Base-by-base conservation (phyloP, 2,888 invertebrate genomes). In the Spisula subtruncata region DNA sequence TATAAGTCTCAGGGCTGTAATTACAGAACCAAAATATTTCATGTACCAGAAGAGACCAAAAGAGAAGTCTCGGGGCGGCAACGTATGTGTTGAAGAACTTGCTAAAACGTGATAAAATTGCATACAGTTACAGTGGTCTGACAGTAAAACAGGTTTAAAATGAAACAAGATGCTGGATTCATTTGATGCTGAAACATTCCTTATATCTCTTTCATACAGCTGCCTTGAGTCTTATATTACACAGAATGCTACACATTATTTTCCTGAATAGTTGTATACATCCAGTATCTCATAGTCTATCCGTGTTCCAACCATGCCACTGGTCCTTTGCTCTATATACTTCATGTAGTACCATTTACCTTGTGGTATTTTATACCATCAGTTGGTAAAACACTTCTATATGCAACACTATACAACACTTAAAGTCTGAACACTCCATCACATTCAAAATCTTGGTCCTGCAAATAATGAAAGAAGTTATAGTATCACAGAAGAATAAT, bases 361-460 rank as follows among this genome's bases (percentile, higher is more conserved):
- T 16, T 32, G 75, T 35, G 75, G 75, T 35, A 75, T 75, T 35
- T 18, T 32, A 75, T 75, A 75, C 75, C 75, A 16, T 18, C 29
- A 75, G 16, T 18, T 14, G 16, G 75, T 75, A 32, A 32, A 75
- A 75, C 32, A 75, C 35, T 16, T 32, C 32, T 25, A 32, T 75
- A 60, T 2, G 12, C 20, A 71, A 71, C 71, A 75, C n/a, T 84
- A 16, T 75, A 60, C 48, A 46, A 84, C 84, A 84, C 51, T 46
- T 48, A 84, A 41, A 48, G 46, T 84, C 75, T 71, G 48, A 35
- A 41, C 29, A 48, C 32, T 16, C n/a, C 16, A 16, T n/a, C 75
- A 54, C 75, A 75, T 32, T 83, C 82, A 87, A 83, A 82, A 87
- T 71, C 87, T 71, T 87, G 87, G 87, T 20, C 87, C 87, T 87